These are phyloP conservation scores for Stichodactyla helianthus DNA, from an alignment of 64 coral and sea anemone species.

Conservation along the genomic window DNA sequence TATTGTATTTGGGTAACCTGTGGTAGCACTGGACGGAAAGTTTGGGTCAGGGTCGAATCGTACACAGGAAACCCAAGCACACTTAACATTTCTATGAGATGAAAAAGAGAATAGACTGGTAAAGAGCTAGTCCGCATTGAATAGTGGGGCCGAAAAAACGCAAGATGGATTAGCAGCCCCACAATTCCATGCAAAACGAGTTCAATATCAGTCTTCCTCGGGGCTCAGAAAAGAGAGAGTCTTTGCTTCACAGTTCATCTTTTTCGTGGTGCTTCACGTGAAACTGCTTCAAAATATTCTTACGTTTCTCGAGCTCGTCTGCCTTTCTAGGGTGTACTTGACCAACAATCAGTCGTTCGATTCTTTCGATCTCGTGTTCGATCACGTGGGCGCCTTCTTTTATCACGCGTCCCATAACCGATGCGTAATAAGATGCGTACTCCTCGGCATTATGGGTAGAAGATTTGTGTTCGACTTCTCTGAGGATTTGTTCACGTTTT, in stretches of 20 bases:
- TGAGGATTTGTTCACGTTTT: slow-evolving; percentile 55
- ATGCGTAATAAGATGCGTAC: slow-evolving; percentile 68
- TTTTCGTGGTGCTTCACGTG: slow-evolving; percentile 70
- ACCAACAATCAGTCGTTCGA: slow-evolving; percentile 78
- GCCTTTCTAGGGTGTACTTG: slow-evolving; percentile 78
- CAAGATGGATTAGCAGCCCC: background rate
- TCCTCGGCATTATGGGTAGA: slow-evolving; percentile 31
- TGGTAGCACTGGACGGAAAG: background rate
- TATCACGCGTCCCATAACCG: slow-evolving; percentile 65
- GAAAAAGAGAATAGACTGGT: background rate
- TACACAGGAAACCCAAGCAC: background rate
- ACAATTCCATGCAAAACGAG: background rate
- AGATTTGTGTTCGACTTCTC: slow-evolving; percentile 38
- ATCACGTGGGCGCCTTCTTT: slow-evolving; percentile 63
- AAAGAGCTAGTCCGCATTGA: background rate
- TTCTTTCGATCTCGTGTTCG: slow-evolving; percentile 64
- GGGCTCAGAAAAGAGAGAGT: background rate
- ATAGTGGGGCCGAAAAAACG: background rate
- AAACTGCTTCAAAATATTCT: slow-evolving; percentile 92
- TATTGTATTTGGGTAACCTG: background rate
- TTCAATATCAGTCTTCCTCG: background rate
- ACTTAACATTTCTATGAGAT: background rate
- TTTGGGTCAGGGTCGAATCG: background rate
- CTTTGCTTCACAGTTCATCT: slow-evolving; percentile 72
- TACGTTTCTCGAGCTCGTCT: slow-evolving; percentile 84